Conservation (phyloP, 2,888 invertebrate species). For the Pollenia griseotomentosa region DNA sequence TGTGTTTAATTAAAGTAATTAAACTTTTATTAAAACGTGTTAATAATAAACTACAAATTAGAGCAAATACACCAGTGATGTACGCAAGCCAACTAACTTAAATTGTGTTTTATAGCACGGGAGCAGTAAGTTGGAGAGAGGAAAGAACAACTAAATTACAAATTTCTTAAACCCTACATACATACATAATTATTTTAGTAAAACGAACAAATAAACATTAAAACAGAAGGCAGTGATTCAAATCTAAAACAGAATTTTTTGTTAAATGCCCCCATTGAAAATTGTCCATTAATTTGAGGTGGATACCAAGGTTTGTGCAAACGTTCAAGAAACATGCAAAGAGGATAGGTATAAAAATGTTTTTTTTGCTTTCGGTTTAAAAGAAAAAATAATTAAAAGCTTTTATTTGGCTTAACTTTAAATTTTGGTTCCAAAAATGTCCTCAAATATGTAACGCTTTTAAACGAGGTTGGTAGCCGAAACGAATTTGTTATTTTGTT, state of each 20-base stretch:
- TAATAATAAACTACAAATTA: conserved; percentile 32
- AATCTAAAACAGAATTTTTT: too few species aligned
- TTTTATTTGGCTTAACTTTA: too few species aligned
- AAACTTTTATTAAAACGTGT: conserved; percentile 37
- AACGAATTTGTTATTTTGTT: too few species aligned
- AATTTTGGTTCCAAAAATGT: too few species aligned
- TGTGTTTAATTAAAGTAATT: conserved; percentile 33
- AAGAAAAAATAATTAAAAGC: too few species aligned
- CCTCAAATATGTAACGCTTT: too few species aligned
- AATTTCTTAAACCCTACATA: background rate
- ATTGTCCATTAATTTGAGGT: background rate
- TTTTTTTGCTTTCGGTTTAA: background rate
- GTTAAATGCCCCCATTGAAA: background rate
- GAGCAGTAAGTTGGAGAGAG: background rate
- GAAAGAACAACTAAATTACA: background rate
- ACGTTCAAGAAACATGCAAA: background rate
- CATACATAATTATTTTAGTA: background rate
- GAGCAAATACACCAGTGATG: background rate
- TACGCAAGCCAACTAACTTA: conserved; percentile 46
- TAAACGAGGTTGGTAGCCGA: too few species aligned
- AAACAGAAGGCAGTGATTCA: background rate
- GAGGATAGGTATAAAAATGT: background rate
- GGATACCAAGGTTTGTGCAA: too few species aligned
- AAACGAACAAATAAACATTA: background rate
- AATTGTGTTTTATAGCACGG: conserved; percentile 11